phyloP scores from a whole-genome alignment of 2,797 vertebrate genomes.

The Argyrosomus regius region DNA sequence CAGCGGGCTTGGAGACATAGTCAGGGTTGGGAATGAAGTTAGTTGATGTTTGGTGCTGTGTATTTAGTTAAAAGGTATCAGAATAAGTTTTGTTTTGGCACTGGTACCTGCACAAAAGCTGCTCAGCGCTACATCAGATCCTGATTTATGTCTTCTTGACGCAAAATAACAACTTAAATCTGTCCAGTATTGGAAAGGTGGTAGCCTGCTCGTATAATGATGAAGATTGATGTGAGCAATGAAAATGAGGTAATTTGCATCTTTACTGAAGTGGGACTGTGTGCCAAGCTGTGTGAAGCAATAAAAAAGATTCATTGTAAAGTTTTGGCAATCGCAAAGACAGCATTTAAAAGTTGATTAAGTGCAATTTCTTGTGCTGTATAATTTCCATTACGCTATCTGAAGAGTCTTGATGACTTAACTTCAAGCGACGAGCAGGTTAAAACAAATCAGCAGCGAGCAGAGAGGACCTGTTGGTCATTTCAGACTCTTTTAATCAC shows the following conservation, averaged over 20 bases:
- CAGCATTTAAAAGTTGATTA: background rate
- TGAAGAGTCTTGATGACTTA: background rate
- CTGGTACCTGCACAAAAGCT: background rate
- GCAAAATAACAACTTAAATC: background rate
- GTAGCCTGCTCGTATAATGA: background rate
- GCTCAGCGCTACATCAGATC: background rate
- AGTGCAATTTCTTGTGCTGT: background rate
- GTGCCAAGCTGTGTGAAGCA: background rate
- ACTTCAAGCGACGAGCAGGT: constrained; percentile 13
- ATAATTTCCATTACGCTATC: background rate
- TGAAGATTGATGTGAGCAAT: background rate
- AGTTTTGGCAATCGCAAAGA: background rate
- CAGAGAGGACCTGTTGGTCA: background rate
- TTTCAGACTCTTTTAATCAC: background rate
- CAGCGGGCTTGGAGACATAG: background rate
- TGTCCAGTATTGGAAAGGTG: background rate
- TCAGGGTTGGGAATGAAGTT: background rate
- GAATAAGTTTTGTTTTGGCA: background rate
- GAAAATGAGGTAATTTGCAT: background rate
- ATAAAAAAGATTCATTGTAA: background rate
- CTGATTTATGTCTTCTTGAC: background rate
- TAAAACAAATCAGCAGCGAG: constrained; percentile 21
- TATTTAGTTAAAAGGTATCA: background rate
- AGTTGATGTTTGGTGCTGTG: background rate
- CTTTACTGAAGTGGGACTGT: background rate